Evolutionary conservation across 2,113 vertebrate species (phyloP).

Genomic region (Psilopsiagon aurifrons): DNA sequence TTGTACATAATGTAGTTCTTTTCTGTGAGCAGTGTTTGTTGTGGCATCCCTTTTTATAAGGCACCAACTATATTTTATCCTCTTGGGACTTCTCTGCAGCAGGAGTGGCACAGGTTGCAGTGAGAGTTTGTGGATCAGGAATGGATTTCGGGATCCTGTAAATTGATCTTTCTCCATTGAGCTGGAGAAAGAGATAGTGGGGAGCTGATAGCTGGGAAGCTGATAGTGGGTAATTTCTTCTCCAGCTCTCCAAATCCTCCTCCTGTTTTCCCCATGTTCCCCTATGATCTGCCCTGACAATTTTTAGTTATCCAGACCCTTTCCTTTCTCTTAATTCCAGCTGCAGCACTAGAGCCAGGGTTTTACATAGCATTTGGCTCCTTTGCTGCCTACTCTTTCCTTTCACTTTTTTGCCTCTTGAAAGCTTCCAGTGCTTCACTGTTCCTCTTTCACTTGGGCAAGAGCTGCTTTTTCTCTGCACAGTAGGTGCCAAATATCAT

Average conservation of each 20-base stretch:
- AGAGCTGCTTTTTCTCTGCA: not conserved
- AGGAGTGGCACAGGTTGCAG: not conserved
- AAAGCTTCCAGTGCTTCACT: not conserved
- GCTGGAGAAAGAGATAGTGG: not conserved
- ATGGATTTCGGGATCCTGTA: not conserved
- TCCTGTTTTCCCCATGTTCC: not conserved
- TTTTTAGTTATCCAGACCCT: not conserved
- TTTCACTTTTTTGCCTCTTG: not conserved
- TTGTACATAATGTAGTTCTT: not conserved
- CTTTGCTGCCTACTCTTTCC: not conserved
- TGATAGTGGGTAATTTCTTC: not conserved
- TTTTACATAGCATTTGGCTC: not conserved
- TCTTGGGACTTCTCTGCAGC: not conserved
- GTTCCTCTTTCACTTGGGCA: not conserved
- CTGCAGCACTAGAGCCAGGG: not conserved
- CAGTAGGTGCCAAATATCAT: conserved; percentile 33
- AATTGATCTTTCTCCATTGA: not conserved
- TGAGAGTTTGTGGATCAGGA: not conserved
- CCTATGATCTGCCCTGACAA: not conserved
- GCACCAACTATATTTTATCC: not conserved
- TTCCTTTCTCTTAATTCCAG: not conserved
- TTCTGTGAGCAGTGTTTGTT: not conserved
- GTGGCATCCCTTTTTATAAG: not conserved
- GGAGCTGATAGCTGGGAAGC: not conserved
- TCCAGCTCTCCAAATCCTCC: not conserved